These are phyloP conservation scores for Myripristis murdjan DNA, from an alignment of 2,797 vertebrate species.

Conservation along the genomic window DNA sequence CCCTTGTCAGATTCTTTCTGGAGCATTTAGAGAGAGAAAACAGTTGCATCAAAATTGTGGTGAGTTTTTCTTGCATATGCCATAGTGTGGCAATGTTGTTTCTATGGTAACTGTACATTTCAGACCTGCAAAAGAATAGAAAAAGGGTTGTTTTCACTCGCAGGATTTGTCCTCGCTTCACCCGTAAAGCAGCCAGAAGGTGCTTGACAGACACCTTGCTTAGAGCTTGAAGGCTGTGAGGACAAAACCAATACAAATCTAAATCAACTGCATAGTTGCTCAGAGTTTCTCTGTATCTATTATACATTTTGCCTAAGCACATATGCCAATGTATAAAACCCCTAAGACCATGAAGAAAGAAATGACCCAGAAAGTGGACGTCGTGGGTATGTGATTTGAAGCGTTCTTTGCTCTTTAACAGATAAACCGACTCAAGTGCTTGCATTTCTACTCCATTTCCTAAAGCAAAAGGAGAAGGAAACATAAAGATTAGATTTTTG, in stretches of 20 bases:
- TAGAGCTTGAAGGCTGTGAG: slow-evolving; percentile 84
- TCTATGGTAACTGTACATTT: slow-evolving; percentile 88
- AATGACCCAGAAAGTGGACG: slow-evolving; percentile 87
- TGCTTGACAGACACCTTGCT: slow-evolving; percentile 83
- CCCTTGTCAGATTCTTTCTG: slow-evolving; percentile 87
- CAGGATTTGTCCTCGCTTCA: slow-evolving; percentile 84
- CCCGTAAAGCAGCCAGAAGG: slow-evolving; percentile 84
- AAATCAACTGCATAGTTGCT: slow-evolving; percentile 90
- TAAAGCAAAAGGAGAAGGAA: slow-evolving; percentile 84
- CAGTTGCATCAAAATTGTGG: slow-evolving; percentile 83
- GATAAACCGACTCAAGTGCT: slow-evolving; percentile 80
- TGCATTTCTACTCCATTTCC: slow-evolving; percentile 81
- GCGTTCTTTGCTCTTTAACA: slow-evolving; percentile 86
- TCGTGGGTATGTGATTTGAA: slow-evolving; percentile 84
- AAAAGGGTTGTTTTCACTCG: slow-evolving; percentile 80
- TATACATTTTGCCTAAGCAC: slow-evolving; percentile 81
- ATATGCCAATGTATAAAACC: slow-evolving; percentile 82
- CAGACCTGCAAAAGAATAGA: slow-evolving; percentile 86
- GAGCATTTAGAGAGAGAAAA: slow-evolving; percentile 82
- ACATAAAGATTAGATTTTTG: slow-evolving; percentile 91
- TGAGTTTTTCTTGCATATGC: slow-evolving; percentile 85
- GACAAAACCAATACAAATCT: slow-evolving; percentile 83
- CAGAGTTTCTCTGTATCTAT: slow-evolving; percentile 78
- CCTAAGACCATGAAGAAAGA: slow-evolving; percentile 78
- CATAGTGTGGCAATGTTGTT: slow-evolving; percentile 85